Evolutionary conservation across 2,797 vertebrate genomes (phyloP).

Genomic region (Microctenopoma lineatum): DNA sequence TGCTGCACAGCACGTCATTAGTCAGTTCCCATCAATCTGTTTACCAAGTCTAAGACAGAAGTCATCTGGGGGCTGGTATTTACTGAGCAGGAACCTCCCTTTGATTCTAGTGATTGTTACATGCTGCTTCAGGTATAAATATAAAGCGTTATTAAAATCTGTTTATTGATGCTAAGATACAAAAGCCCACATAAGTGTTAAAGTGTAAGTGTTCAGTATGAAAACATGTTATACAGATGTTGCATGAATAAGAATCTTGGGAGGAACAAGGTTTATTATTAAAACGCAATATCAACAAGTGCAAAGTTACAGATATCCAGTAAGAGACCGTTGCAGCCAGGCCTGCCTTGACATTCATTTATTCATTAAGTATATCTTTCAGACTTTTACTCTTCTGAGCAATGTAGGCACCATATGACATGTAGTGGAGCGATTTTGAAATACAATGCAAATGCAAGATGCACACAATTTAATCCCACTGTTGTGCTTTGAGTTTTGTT

Average conservation of each 20-base stretch:
- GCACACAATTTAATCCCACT: not conserved
- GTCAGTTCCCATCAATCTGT: slow-evolving; percentile 45
- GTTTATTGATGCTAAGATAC: not conserved
- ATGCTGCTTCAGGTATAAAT: slow-evolving; percentile 27
- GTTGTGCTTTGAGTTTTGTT: slow-evolving; percentile 15
- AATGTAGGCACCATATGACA: no score
- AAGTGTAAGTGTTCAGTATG: not conserved
- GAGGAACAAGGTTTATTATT: no score
- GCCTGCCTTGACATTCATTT: no score
- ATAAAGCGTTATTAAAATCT: slow-evolving; percentile 12
- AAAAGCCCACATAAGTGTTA: not conserved
- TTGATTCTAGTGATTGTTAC: slow-evolving; percentile 50
- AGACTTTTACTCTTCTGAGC: no score
- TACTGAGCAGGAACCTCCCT: slow-evolving; percentile 42
- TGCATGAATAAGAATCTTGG: not conserved
- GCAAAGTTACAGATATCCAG: not conserved
- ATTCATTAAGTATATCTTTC: no score
- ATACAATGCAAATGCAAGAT: not conserved
- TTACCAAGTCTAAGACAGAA: slow-evolving; percentile 30
- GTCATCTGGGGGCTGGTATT: slow-evolving; percentile 52
- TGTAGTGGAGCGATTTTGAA: not conserved
- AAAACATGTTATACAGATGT: not conserved
- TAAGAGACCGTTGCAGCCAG: not conserved
- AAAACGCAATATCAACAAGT: not conserved
- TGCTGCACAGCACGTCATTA: slow-evolving; percentile 54